Conservation (phyloP, 2,888 invertebrate genomes). For the Ochropleura leucogaster region DNA sequence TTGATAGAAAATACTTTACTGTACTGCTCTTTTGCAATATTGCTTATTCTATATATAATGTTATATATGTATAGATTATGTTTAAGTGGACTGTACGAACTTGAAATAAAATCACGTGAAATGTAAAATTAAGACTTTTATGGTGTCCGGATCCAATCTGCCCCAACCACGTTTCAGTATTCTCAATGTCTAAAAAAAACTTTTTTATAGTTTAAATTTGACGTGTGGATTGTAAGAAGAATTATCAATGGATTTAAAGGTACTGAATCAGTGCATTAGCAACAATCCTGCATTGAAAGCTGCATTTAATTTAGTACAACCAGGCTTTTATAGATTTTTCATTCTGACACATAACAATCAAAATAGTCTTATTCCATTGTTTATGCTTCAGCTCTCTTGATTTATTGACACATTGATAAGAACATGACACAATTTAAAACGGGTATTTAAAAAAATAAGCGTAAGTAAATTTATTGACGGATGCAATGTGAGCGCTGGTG, state of each 20-base stretch:
- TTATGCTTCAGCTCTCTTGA: neutral
- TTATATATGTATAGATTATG: too few species aligned
- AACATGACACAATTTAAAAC: neutral
- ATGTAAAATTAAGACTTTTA: too few species aligned
- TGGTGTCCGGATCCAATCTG: too few species aligned
- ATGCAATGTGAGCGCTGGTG: neutral
- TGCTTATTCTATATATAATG: neutral
- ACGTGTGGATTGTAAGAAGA: neutral
- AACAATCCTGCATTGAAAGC: slow-evolving; percentile 2
- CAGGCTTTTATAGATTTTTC: too few species aligned
- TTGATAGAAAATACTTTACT: neutral
- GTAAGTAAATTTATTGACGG: neutral
- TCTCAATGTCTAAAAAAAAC: too few species aligned
- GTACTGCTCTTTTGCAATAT: neutral
- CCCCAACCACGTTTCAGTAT: too few species aligned
- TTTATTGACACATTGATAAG: neutral
- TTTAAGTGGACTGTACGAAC: neutral
- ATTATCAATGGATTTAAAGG: neutral
- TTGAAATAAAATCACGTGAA: neutral
- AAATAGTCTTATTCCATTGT: too few species aligned
- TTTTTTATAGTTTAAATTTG: too few species aligned
- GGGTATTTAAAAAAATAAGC: neutral
- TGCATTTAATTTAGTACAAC: neutral
- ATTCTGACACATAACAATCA: too few species aligned
- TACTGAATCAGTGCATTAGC: slow-evolving; percentile 2